phyloP scores from a whole-genome alignment of 2,797 vertebrate species.

The Ataeniobius toweri region DNA sequence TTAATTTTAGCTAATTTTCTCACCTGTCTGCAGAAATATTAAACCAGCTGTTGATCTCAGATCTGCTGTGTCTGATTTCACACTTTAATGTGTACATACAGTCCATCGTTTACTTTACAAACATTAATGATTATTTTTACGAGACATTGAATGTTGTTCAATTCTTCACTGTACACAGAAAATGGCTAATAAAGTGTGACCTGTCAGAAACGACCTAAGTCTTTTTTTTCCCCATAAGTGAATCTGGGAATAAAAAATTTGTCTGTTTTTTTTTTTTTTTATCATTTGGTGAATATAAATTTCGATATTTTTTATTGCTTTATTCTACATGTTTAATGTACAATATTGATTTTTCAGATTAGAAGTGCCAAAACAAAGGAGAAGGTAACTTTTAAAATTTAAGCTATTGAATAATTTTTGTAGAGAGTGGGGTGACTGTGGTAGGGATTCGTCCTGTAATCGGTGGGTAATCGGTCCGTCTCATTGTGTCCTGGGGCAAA shows the following conservation, averaged over 20 bases:
- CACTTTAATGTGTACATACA: conserved; percentile 42
- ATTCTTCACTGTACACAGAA: conserved; percentile 37
- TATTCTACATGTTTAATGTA: background rate
- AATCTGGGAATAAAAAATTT: background rate
- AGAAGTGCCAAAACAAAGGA: background rate
- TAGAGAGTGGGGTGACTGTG: no score
- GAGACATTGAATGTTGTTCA: conserved; percentile 10
- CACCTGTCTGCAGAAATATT: conserved; percentile 28
- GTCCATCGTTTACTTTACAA: conserved; percentile 42
- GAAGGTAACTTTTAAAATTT: background rate
- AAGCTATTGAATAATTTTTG: background rate
- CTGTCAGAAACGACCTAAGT: conserved; percentile 30
- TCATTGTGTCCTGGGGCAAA: no score
- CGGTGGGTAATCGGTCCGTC: no score
- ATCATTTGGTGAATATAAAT: background rate
- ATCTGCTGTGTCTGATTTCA: conserved; percentile 44
- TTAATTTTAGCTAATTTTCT: conserved; percentile 15
- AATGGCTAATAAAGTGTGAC: conserved; percentile 68
- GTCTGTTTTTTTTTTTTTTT: background rate
- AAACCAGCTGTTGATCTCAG: conserved; percentile 38
- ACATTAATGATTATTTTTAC: conserved; percentile 32
- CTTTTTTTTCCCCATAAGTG: conserved; percentile 6
- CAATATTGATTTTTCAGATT: background rate
- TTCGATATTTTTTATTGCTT: background rate
- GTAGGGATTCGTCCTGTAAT: no score